Evolutionary conservation across 1,140 invertebrate species (phyloP).

Genomic region (Idris sp.): DNA sequence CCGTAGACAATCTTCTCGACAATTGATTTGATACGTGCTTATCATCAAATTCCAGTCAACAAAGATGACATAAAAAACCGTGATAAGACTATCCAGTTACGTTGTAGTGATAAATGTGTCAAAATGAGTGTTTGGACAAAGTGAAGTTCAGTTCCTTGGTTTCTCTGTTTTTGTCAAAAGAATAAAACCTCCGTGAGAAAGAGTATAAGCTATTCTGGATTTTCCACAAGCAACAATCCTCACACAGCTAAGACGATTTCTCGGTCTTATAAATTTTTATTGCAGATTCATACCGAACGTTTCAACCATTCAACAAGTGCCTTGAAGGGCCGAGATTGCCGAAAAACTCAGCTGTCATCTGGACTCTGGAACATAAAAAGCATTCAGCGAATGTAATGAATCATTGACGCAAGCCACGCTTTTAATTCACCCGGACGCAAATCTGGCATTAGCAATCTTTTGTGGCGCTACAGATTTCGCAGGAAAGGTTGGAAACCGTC

Average conservation of each 20-base stretch:
- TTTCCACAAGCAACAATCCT: not conserved
- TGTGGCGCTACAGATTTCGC: constrained; percentile 1
- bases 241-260: constrained; percentile 4
- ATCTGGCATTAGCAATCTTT: too few relatives aligned
- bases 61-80: too few relatives aligned
- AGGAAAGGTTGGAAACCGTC: constrained; percentile 1
- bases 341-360: not conserved
- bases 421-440: not conserved
- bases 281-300: not conserved
- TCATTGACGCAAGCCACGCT: constrained; percentile 3
- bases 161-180: not conserved
- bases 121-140: constrained; percentile 4
- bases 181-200: not conserved
- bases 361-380: constrained; percentile 2
- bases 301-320: not conserved
- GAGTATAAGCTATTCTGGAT: constrained; percentile 1
- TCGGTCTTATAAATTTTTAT: constrained; percentile 9
- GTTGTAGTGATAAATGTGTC: not conserved
- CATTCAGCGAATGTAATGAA: constrained; percentile 2
- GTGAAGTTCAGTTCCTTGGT: constrained; percentile 7
- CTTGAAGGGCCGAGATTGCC: too few relatives aligned
- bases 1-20: too few relatives aligned
- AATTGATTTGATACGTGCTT: too few relatives aligned
- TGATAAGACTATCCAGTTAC: not conserved
- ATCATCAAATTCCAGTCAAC: too few relatives aligned